Conservation (phyloP, 2,888 invertebrate genomes). For the Achlya flavicornis region DNA sequence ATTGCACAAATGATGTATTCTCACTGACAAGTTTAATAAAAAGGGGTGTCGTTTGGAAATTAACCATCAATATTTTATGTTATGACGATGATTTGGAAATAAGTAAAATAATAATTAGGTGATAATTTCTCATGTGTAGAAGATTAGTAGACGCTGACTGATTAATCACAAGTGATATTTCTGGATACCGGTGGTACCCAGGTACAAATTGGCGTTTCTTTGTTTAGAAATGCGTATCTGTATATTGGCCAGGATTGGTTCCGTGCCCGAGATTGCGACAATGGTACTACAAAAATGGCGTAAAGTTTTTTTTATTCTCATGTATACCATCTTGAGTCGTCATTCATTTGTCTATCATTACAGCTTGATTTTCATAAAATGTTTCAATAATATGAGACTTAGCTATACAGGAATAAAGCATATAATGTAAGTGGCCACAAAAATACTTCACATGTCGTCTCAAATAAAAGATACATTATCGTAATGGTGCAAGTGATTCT, state of each 20-base stretch:
- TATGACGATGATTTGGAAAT: neutral
- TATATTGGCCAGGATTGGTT: too few relatives aligned
- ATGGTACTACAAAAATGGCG: too few relatives aligned
- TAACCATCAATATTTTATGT: neutral
- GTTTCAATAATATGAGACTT: neutral
- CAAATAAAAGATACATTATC: constrained; percentile 19
- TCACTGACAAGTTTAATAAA: neutral
- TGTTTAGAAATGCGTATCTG: too few relatives aligned
- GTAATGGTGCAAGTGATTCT: constrained; percentile 31
- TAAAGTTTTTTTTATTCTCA: too few relatives aligned
- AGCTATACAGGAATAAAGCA: neutral
- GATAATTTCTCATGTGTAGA: neutral
- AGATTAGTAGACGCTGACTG: neutral
- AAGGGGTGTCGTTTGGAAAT: neutral
- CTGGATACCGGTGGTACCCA: neutral
- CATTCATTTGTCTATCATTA: neutral
- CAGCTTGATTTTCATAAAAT: neutral
- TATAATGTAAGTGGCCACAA: neutral
- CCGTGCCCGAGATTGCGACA: neutral
- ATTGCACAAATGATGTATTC: constrained; percentile 1
- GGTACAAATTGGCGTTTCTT: too few relatives aligned
- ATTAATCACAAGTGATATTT: constrained; percentile 2
- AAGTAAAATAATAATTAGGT: neutral
- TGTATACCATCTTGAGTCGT: too few relatives aligned
- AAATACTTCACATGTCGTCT: neutral